Conservation (phyloP, 2,888 invertebrate species). For the Drosophila neotestacea region DNA sequence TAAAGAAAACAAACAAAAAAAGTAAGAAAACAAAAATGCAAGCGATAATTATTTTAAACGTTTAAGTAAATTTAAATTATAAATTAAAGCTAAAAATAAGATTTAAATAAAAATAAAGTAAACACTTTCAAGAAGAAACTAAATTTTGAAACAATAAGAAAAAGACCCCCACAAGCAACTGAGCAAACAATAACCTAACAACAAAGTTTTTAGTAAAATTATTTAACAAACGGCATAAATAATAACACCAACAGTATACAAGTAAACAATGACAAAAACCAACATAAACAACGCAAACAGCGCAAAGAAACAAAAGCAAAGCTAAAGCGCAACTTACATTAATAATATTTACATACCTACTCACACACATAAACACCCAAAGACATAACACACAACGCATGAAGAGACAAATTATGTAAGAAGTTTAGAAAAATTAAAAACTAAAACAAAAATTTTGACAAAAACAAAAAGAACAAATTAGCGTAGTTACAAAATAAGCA, state of each 20-base stretch:
- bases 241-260: slow-evolving; percentile 51
- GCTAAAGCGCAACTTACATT: slow-evolving; percentile 66
- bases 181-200: slow-evolving; percentile 51
- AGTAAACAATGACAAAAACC: slow-evolving; percentile 37
- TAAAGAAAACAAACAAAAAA: slow-evolving; percentile 75
- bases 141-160: slow-evolving; percentile 54
- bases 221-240: slow-evolving; percentile 52
- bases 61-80: slow-evolving; percentile 85
- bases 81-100: slow-evolving; percentile 83
- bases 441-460: slow-evolving; percentile 59
- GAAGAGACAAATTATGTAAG: slow-evolving; percentile 81
- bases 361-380: slow-evolving; percentile 44
- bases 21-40: slow-evolving; percentile 79
- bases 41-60: slow-evolving; percentile 85
- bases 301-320: slow-evolving; percentile 63
- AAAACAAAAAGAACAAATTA: slow-evolving; percentile 57
- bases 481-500: slow-evolving; percentile 77
- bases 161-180: slow-evolving; percentile 34
- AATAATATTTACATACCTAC: slow-evolving; percentile 47
- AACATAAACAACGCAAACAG: slow-evolving; percentile 51
- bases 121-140: slow-evolving; percentile 61
- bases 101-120: slow-evolving; percentile 83
- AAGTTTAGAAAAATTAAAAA: slow-evolving; percentile 80
- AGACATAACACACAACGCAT: slow-evolving; percentile 62
- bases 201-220: slow-evolving; percentile 61